Conservation (phyloP, 53 echinoderm and acorn worm genomes). For the Zoroaster sp. region DNA sequence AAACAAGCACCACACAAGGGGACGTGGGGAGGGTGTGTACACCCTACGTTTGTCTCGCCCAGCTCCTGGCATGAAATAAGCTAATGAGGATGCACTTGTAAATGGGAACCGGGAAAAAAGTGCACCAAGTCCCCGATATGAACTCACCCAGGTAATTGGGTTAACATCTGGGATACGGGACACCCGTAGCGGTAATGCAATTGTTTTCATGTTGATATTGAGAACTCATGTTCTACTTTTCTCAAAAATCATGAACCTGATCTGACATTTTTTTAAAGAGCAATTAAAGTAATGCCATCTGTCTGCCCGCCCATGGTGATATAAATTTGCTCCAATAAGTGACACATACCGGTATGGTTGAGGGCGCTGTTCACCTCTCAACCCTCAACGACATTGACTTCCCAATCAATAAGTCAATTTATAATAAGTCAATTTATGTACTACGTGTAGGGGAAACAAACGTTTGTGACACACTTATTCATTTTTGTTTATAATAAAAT, state of each 20-base stretch:
- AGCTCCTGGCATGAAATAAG: not conserved
- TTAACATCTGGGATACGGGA: not conserved
- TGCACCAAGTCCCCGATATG: not conserved
- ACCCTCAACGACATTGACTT: too few relatives aligned
- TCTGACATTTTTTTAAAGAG: not conserved
- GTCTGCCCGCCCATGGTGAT: not conserved
- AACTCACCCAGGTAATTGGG: slow-evolving; percentile 28
- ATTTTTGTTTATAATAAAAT: too few relatives aligned
- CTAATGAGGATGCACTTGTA: not conserved
- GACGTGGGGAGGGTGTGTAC: not conserved
- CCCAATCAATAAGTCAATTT: not conserved
- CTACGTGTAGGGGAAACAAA: too few relatives aligned
- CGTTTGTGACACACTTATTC: too few relatives aligned
- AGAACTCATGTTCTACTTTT: not conserved
- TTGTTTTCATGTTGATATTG: not conserved
- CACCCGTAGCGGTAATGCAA: not conserved
- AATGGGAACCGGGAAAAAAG: not conserved
- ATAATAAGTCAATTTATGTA: too few relatives aligned
- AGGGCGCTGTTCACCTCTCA: too few relatives aligned
- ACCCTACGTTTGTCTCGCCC: slow-evolving; percentile 1
- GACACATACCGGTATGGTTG: not conserved
- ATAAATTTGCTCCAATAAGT: not conserved
- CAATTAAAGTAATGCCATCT: not conserved
- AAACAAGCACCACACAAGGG: not conserved
- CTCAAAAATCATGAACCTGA: not conserved